A percentile compares a stretch with the other conserved stretches of the same genome.
Evolutionary conservation across 1,140 invertebrate genomes (phyloP).

Genomic region (Doryteuthis pealeii): DNA sequence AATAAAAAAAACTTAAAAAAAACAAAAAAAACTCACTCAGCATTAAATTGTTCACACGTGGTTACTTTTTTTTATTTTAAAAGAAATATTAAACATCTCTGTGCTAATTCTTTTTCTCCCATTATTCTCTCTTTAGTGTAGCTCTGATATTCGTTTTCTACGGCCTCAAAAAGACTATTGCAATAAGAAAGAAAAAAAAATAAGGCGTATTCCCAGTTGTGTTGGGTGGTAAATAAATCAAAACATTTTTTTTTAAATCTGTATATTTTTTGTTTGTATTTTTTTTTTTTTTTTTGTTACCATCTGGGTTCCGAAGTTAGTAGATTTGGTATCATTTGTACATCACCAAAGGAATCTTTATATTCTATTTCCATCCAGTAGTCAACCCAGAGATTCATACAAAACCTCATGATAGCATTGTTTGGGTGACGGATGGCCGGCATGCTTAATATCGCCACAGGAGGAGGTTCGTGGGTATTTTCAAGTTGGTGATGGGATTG

Average conservation of each 20-base stretch:
- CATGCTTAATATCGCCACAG: conserved; percentile 6
- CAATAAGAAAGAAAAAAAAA: background rate
- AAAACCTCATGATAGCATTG: conserved; percentile 1
- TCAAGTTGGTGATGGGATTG: background rate
- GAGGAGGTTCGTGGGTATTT: background rate
- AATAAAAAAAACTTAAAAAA: too few relatives aligned
- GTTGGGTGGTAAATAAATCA: background rate
- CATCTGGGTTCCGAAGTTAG: background rate
- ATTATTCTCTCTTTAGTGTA: background rate
- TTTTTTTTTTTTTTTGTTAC: background rate
- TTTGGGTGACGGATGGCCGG: conserved; percentile 3
- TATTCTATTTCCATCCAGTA: conserved; percentile 5
- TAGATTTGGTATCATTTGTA: conserved; percentile 7
- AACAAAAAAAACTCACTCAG: too few relatives aligned
- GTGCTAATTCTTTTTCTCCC: background rate
- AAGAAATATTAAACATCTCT: too few relatives aligned
- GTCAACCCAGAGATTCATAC: conserved; percentile 1
- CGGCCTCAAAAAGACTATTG: background rate
- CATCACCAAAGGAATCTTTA: background rate
- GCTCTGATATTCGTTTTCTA: background rate
- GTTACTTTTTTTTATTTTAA: too few relatives aligned
- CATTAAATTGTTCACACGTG: too few relatives aligned
- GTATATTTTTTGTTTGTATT: background rate
- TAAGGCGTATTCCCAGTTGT: background rate
- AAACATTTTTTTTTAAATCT: background rate